Percentiles rank a stretch among this genome's conserved stretches.
These are phyloP conservation scores for Drosophila leonis DNA, from an alignment of 2,888 invertebrate genomes.

Conservation along the genomic window DNA sequence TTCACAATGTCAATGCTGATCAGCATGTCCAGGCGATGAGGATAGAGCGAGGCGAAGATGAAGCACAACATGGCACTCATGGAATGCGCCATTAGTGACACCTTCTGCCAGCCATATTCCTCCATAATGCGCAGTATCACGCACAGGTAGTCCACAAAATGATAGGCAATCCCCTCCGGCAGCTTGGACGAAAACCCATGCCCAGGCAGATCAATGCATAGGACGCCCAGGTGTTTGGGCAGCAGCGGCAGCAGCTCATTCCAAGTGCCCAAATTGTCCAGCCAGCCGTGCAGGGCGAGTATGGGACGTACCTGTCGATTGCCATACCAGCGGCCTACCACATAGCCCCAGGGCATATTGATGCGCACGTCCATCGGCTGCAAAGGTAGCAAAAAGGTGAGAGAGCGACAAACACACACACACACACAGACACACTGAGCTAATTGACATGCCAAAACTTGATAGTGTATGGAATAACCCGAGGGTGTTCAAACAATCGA, in stretches of 20 bases:
- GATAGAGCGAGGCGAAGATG: conserved; percentile 88
- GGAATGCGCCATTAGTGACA: conserved; percentile 90
- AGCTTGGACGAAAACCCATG: conserved; percentile 90
- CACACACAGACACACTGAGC: conserved; percentile 26
- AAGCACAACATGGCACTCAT: conserved; percentile 88
- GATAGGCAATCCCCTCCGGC: conserved; percentile 87
- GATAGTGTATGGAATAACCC: conserved; percentile 36
- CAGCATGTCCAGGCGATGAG: conserved; percentile 83
- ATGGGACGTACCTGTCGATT: conserved; percentile 88
- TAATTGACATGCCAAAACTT: conserved; percentile 66
- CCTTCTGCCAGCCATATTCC: conserved; percentile 89
- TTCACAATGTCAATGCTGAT: conserved; percentile 83
- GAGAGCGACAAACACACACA: not conserved
- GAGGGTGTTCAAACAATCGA: conserved; percentile 13
- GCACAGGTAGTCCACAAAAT: conserved; percentile 85
- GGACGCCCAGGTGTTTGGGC: conserved; percentile 86
- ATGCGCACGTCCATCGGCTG: conserved; percentile 88
- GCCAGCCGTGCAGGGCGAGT: conserved; percentile 91
- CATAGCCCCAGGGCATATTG: conserved; percentile 89
- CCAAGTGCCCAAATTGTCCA: conserved; percentile 92
- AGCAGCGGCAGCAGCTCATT: conserved; percentile 89
- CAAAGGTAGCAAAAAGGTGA: conserved; percentile 15
- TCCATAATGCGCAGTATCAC: conserved; percentile 87
- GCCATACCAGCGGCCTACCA: conserved; percentile 91
- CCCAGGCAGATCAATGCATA: conserved; percentile 90